Conservation (phyloP, 2,888 invertebrate species). For the Drosophila testacea region DNA sequence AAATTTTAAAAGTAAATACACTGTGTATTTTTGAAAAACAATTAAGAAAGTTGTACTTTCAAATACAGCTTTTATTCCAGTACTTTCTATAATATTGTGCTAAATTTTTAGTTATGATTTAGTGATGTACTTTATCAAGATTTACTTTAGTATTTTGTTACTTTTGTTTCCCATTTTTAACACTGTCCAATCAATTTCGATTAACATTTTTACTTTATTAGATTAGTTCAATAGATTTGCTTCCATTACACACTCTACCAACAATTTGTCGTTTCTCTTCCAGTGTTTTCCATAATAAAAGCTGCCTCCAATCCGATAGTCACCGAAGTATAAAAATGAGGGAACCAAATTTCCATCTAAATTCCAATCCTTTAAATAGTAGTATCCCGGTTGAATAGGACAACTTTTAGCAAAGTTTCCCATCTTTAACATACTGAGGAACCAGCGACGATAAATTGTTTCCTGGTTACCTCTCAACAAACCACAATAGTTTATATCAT, state of each 20-base stretch:
- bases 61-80: no score
- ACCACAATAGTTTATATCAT: slow-evolving; percentile 63
- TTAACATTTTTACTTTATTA: not conserved
- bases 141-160: no score
- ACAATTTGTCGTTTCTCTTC: slow-evolving; percentile 14
- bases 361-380: slow-evolving; percentile 62
- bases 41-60: no score
- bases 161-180: no score
- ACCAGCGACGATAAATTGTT: slow-evolving; percentile 59
- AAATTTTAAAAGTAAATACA: no score
- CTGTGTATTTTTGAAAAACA: no score
- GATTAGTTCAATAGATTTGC: slow-evolving; percentile 14
- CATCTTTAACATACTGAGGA: slow-evolving; percentile 49
- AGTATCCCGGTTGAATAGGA: slow-evolving; percentile 57
- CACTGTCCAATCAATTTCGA: no score
- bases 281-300: slow-evolving; percentile 59
- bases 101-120: no score
- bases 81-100: no score
- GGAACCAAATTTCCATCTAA: slow-evolving; percentile 51
- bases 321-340: slow-evolving; percentile 64
- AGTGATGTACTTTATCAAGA: no score
- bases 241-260: slow-evolving; percentile 54
- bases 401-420: slow-evolving; percentile 61
- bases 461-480: slow-evolving; percentile 48
- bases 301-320: slow-evolving; percentile 55